Conservation (phyloP, 1,140 invertebrate species). For the Lamellibrachia luymesi region DNA sequence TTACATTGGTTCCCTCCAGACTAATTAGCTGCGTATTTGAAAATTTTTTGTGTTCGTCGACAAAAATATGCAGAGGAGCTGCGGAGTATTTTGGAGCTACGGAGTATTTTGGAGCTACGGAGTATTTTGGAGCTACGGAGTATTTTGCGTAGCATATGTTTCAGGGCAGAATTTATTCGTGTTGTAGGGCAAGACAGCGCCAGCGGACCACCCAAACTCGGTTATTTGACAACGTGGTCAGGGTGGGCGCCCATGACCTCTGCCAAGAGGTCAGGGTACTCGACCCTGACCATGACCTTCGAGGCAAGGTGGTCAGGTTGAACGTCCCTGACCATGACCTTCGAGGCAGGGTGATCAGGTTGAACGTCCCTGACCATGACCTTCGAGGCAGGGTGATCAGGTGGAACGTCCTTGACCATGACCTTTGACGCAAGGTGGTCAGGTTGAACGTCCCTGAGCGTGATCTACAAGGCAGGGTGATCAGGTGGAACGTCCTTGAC, state of each 20-base stretch:
- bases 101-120: no score
- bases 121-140: no score
- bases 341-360: background rate
- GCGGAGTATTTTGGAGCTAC: no score
- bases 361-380: background rate
- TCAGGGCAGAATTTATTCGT: background rate
- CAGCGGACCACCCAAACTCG: background rate
- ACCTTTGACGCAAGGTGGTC: background rate
- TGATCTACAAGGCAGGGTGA: background rate
- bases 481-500: background rate
- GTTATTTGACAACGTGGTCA: background rate
- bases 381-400: background rate
- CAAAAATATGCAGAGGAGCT: no score
- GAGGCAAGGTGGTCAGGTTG: background rate
- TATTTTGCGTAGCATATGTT: no score
- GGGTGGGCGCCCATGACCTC: background rate
- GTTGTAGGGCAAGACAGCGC: background rate
- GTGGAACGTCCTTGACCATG: background rate
- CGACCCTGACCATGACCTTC: no score
- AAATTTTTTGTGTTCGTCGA: no score
- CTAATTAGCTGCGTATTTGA: no score
- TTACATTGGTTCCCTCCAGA: no score
- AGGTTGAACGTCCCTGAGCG: background rate
- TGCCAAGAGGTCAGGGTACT: background rate
- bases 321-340: background rate